Base-by-base conservation (phyloP, 2,797 vertebrate genomes). In the Schizopygopsis malacanthus region DNA sequence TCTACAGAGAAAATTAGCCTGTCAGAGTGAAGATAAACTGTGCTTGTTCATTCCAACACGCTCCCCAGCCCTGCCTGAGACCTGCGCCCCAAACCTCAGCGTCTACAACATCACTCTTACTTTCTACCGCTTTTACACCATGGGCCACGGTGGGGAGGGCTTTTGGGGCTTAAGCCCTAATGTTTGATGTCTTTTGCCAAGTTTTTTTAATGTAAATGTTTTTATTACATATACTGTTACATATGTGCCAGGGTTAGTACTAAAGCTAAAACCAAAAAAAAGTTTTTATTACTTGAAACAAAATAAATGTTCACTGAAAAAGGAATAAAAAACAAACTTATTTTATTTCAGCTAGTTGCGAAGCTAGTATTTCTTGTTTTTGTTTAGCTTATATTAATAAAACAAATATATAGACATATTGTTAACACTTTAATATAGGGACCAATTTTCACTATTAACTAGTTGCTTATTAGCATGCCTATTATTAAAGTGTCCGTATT, bases 1-100 rank as follows among this genome's bases (percentile, higher is more conserved):
- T 94, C 93, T 81, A 91, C 89, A 90, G 93, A 91, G 93, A 95
- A 96, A 97, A 97, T 96, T 95, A 96, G 90, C 92, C 96, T 90
- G 59, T 97, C 94, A 95, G 92, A 88, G 90, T 92, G 91, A 90
- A 92, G 93, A 94, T 92, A 95, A 92, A 93, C 83, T 39, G 93
- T 94, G 13, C 95, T 96, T 93, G 89, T 92, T 96, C 95, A 92
- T 94, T 91, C 92, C 93, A 93, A 91, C 93, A 93, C 92, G 79
- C 91, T 91, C 92, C 83, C 80, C 82, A n/a, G 54, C 28, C 76
- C 54, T 61, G 37, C 69, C 20, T 16, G 43, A 33, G 28, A 47
- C 56, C 76, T 79, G 73, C 59, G 0, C 39, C 82, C 73, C 83
- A 56, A 77, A 84, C 71, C 72, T 82, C 63, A 16, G 56, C 63